A percentile compares a stretch with the other conserved stretches of the same genome.
Evolutionary conservation across 2,888 invertebrate genomes (phyloP).

Genomic region (Perithous albicinctus): DNA sequence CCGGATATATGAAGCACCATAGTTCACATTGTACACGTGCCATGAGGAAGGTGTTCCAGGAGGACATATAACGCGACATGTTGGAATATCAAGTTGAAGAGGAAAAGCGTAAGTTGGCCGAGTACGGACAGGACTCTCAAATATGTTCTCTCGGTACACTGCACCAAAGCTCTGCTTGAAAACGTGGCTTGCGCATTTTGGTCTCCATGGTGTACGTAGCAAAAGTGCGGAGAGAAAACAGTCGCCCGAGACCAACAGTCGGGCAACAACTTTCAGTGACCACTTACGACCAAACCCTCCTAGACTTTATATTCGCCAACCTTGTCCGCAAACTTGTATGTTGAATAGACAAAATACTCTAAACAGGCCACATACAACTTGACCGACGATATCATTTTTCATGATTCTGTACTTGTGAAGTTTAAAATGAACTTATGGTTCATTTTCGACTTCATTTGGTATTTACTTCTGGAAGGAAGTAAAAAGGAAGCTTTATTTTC

Average conservation of each 20-base stretch:
- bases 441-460: too few species aligned
- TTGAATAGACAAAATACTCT: background rate
- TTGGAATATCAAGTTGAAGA: constrained; percentile 31
- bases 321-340: constrained; percentile 11
- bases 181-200: constrained; percentile 20
- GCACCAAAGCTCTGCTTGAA: constrained; percentile 14
- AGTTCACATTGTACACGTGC: background rate
- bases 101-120: constrained; percentile 1
- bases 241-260: constrained; percentile 38
- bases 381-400: background rate
- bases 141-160: constrained; percentile 24
- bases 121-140: constrained; percentile 1
- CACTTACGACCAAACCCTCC: constrained; percentile 47
- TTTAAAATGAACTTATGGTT: too few species aligned
- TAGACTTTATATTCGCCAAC: constrained; percentile 38
- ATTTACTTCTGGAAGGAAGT: too few species aligned
- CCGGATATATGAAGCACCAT: too few species aligned
- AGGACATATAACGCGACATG: background rate
- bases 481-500: too few species aligned
- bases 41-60: background rate
- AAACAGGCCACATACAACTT: background rate
- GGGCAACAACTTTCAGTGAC: constrained; percentile 44
- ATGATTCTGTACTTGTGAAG: too few species aligned
- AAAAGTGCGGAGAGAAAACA: background rate
- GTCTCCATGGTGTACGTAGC: background rate